Evolutionary conservation across 2,113 vertebrate genomes (phyloP).

Genomic region (Zapornia atra): DNA sequence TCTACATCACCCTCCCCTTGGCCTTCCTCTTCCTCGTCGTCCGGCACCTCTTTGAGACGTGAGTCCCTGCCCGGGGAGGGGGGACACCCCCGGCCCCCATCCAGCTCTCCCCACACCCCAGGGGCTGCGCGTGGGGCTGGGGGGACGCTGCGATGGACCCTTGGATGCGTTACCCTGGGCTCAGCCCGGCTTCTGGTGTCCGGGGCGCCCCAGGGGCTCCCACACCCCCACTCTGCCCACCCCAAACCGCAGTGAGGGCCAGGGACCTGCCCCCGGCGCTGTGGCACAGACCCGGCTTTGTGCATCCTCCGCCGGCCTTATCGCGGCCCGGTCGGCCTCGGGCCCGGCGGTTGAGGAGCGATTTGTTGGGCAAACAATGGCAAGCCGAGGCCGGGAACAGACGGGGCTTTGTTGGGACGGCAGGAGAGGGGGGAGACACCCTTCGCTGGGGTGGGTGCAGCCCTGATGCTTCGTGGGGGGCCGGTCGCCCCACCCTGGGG

Average conservation of each 20-base stretch:
- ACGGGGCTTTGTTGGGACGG: conserved; percentile 1
- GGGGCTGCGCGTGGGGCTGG: not conserved
- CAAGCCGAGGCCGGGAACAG: not conserved
- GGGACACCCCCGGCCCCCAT: accelerated
- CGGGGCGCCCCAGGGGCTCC: not conserved
- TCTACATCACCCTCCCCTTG: conserved; percentile 88
- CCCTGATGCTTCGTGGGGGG: accelerated
- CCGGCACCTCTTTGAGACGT: conserved; percentile 92
- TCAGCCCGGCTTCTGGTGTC: not conserved
- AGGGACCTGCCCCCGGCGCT: not conserved
- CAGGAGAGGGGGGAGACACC: not conserved
- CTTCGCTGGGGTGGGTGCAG: accelerated
- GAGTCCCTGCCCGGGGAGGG: not conserved
- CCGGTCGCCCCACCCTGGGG: not conserved
- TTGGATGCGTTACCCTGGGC: not conserved
- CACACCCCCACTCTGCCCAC: accelerated
- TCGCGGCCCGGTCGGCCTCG: not conserved
- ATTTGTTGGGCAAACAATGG: conserved; percentile 29
- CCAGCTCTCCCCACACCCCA: accelerated
- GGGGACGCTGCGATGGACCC: accelerated
- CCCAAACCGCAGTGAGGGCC: accelerated
- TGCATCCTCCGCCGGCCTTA: not conserved
- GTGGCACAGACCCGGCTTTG: not conserved
- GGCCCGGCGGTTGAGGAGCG: not conserved
- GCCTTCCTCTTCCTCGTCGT: conserved; percentile 87